Evolutionary conservation across 2,888 invertebrate genomes (phyloP), one percentile per base, ranked within the genome.

Genomic region (Thereva nobilitata): DNA sequence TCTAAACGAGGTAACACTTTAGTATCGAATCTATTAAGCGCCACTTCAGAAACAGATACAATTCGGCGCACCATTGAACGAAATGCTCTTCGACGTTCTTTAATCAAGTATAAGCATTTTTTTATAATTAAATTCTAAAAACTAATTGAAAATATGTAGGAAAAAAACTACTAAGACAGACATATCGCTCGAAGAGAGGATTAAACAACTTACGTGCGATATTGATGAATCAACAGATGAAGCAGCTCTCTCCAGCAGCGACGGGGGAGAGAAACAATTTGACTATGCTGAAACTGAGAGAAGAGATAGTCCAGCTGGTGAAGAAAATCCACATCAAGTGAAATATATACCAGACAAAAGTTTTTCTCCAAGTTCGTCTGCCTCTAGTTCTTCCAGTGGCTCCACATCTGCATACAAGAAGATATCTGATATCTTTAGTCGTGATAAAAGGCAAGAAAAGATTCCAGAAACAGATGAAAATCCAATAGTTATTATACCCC

Each of bases 191-290:
- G 91, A 93, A 66, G 95, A 95, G 75, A 86, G 93, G 70, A 92
- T 95, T 71, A 88, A 92, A 54, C 89, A 91, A 76, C 82, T 95
- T 56, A 95, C 94, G 1, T 93, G 93, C 76, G 91, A 93, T 77
- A 89, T 92, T 45, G 93, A 93, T 69, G 91, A 92, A 54, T 86
- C 86, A 4, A 74, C 75, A 49, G 82, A 82, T 52, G 77, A 79
- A 8, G 40, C 37, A 4, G 45, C 59, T 47, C 38, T 59, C 10
- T 38, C 45, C 35, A 59, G 49, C 35, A 74, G 72, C 61, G 75
- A 73, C 61, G 73, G 73, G 64, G 66, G 56, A n/a, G 70, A 71
- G 66, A 68, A 70, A 52, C 73, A 72, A 34, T 73, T 70, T 54
- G 72, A 73, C 38, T 72, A 73, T 67, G 74, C 74, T 63, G 72